These are phyloP conservation scores for Nothoprocta pentlandii DNA, from an alignment of 2,113 vertebrate species.

Conservation along the genomic window DNA sequence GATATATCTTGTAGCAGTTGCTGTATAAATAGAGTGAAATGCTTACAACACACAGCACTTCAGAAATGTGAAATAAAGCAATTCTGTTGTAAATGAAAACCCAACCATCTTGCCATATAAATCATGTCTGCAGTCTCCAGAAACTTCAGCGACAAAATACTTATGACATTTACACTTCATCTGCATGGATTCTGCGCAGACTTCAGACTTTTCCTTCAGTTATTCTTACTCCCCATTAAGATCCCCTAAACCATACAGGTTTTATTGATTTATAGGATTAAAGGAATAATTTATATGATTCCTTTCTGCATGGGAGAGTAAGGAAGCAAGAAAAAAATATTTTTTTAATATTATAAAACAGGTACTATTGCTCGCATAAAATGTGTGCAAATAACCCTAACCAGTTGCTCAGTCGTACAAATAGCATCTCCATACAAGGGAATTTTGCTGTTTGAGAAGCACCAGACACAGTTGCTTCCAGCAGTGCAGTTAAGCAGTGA, in stretches of 20 bases:
- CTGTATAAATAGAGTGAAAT: not conserved
- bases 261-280: not conserved
- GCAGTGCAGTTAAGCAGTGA: not conserved
- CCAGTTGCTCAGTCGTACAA: not conserved
- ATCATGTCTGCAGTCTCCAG: not conserved
- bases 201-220: fast-evolving
- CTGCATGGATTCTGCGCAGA: not conserved
- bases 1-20: not conserved
- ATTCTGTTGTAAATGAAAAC: not conserved
- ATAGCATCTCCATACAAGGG: not conserved
- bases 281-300: not conserved
- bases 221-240: not conserved
- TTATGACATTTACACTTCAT: not conserved
- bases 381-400: not conserved
- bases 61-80: not conserved
- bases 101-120: not conserved
- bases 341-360: not conserved
- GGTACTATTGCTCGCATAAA: too few relatives aligned
- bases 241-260: not conserved
- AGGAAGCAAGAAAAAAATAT: not conserved
- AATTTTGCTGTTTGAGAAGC: not conserved
- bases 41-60: not conserved
- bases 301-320: not conserved
- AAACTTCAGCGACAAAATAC: not conserved
- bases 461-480: not conserved